These are phyloP conservation scores for Penelope pileata DNA, from an alignment of 2,113 vertebrate genomes.

Conservation along the genomic window DNA sequence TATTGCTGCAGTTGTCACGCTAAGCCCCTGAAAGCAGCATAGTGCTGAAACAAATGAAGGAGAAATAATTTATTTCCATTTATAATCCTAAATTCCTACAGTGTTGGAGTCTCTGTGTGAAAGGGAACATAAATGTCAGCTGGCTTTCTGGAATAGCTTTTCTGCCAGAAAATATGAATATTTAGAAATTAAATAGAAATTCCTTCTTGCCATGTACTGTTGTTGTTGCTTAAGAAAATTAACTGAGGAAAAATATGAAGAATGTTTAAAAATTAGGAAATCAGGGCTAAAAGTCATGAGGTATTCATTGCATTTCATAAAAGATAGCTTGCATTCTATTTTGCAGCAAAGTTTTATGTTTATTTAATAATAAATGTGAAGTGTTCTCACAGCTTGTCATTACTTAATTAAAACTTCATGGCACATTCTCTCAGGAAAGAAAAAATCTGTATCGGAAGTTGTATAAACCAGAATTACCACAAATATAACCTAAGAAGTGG, in stretches of 20 bases:
- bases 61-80: neutral
- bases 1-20: neutral
- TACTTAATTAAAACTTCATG: conserved; percentile 6
- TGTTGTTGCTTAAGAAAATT: neutral
- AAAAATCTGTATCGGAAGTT: neutral
- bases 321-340: neutral
- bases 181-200: neutral
- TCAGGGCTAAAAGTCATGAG: neutral
- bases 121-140: neutral
- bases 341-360: neutral
- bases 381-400: neutral
- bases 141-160: neutral
- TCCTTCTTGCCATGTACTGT: neutral
- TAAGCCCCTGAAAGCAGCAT: neutral
- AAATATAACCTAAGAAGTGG: neutral
- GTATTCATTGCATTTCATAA: neutral
- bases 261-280: neutral
- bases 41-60: neutral
- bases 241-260: neutral
- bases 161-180: neutral
- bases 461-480: neutral
- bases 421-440: neutral
- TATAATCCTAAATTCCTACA: neutral
- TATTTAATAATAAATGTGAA: neutral
- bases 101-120: neutral